phyloP scores from a whole-genome alignment of 2,797 vertebrate species.

The Pyrocephalus nanus region DNA sequence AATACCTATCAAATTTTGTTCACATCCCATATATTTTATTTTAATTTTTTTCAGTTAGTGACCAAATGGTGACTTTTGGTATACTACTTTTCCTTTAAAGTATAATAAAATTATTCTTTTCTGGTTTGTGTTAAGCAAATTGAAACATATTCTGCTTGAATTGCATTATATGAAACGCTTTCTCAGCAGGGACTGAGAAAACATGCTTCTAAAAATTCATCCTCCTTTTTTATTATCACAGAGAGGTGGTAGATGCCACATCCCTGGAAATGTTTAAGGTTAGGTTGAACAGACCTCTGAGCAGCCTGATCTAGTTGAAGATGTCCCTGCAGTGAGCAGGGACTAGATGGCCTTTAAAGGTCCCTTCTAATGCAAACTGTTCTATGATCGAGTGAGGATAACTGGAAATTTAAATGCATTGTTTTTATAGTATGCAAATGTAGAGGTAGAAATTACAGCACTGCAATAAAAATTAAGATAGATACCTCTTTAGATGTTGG shows the following conservation, averaged over 20 bases:
- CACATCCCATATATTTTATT: background rate
- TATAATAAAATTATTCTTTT: background rate
- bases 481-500: background rate
- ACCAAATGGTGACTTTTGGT: background rate
- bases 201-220: background rate
- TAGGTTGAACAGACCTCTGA: background rate
- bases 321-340: background rate
- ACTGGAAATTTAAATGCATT: background rate
- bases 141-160: background rate
- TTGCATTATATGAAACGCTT: background rate
- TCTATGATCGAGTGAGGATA: background rate
- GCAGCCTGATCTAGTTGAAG: background rate
- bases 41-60: background rate
- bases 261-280: background rate
- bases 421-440: background rate
- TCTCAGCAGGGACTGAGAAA: background rate
- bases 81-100: background rate
- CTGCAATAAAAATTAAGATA: background rate
- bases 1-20: background rate
- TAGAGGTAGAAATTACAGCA: background rate
- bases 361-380: background rate
- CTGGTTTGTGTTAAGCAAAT: background rate
- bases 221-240: background rate
- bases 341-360: background rate
- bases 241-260: background rate